Evolutionary conservation across 53 echinoderm and acorn worm genomes (phyloP), one percentile per base, ranked within the genome.

Genomic region (Echinometra lucunter): DNA sequence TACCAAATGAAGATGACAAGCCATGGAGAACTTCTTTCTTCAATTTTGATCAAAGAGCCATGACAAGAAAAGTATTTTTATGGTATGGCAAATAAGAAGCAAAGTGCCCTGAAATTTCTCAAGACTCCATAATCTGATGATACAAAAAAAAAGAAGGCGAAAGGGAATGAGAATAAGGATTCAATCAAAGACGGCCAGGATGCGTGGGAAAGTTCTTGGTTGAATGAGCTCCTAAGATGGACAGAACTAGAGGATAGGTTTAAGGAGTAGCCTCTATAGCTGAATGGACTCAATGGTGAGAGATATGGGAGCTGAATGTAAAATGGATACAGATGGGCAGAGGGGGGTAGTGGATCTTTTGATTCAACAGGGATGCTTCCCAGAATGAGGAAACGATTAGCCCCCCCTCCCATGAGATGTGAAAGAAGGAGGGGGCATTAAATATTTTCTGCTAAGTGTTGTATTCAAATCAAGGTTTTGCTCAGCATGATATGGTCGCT

Each of bases 171-270:
- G 30, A 53, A 60, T 60, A 37, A 89, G 89, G 89, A 60, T 89
- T 49, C 47, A 53, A 85, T 85, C 30, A 53, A 85, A 49, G 40
- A 81, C 6, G 1, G 23, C 81, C 44, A 49, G 89, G 89, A 89
- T 89, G 89, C 89, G 89, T 89, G 89, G 89, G 63, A 89, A 89
- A 89, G 89, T 89, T 32, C 37, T 60, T 38, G 58, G 58, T 89
- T 89, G 89, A 89, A 58, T 89, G 66, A 89, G 89, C 63, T 37
- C 19, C 4, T 57, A 60, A 60, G 37, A 89, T 21, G n/a, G 9
- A 60, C n/a, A n/a, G n/a, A n/a, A n/a, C n/a, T 16, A 60, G 49
- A 45, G 89, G n/a, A 30, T 85, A 49, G 85, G 7, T 85, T 85
- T 83, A 45, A 85, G 49, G 28, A 85, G 85, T 85, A 47, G 9